Conservation (phyloP, 2,888 invertebrate genomes). For the Agriopis marginaria region DNA sequence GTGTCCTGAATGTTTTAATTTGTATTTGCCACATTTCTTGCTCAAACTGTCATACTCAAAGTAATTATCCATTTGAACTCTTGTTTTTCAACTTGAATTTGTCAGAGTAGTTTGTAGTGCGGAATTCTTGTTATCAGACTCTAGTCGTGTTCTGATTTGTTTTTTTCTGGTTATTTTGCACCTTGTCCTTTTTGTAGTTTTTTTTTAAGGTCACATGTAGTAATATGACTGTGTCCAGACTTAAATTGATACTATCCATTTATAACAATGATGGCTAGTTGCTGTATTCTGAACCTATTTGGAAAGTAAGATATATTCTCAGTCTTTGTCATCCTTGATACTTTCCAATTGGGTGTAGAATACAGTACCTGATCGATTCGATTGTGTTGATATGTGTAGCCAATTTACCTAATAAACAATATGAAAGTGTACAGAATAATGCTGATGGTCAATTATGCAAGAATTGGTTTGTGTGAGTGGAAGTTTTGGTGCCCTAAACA, state of each 20-base stretch:
- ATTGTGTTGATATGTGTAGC: too few relatives aligned
- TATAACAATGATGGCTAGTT: neutral
- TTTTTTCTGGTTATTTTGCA: neutral
- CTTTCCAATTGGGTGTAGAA: too few relatives aligned
- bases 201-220: neutral
- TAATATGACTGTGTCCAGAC: neutral
- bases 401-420: too few relatives aligned
- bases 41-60: constrained; percentile 38
- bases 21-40: constrained; percentile 10
- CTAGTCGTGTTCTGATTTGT: neutral
- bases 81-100: constrained; percentile 34
- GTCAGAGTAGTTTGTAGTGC: constrained; percentile 4
- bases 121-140: neutral
- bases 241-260: neutral
- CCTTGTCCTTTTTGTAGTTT: neutral
- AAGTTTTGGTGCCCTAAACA: too few relatives aligned
- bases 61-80: constrained; percentile 38
- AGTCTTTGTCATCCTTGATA: too few relatives aligned
- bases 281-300: too few relatives aligned
- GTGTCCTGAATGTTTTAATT: neutral
- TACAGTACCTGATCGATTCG: too few relatives aligned
- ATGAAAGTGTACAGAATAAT: too few relatives aligned
- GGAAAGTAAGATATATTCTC: too few relatives aligned
- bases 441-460: too few relatives aligned
- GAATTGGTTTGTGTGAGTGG: too few relatives aligned